Evolutionary conservation across 2,113 vertebrate species (phyloP), one percentile per base, ranked within the genome.

Genomic region (Sylvicapra grimmia): DNA sequence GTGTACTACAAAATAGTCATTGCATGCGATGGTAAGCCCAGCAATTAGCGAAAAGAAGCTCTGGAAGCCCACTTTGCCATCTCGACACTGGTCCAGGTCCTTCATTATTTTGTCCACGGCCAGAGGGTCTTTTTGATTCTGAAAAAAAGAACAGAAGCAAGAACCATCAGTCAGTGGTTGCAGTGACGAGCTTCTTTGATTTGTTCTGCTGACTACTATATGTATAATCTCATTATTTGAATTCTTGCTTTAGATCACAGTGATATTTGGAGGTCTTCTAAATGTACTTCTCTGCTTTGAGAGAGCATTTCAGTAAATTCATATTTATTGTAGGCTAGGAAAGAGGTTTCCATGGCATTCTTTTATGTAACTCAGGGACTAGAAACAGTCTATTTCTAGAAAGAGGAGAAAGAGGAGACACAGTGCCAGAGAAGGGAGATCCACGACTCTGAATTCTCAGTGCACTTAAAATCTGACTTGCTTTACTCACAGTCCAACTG

Each of bases 1-100:
- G 97, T 99, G 98, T 33, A 98, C 97, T 47, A 98, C 98, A 9
- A 99, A 99, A 90, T 99, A 99, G 47, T 99, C 99, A 3, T 99
- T 99, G 97, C 99, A 99, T 0, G 99, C 99, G 2, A 99, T 99
- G 98, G 98, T 98, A 7, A 99, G 98, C 33, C 99, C 99, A 0
- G 99, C 99, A 6, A 99, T 96, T 0, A 99, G 98, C 0, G 99
- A 99, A 18, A 99, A 98, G 94, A 98, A 99, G 31, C 99, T 98
- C 97, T 99, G 98, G 94, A 99, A 99, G 58, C 90, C 97, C 14
- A 99, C 98, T 49, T 75, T 96, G 56, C 98, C 98, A 0, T 99
- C 99, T 5, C 99, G 98, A 82, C 99, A 98, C 93, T 99, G 98
- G 84, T 99, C 99, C 95, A 99, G 94, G 40, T 99, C 99, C 98